These are phyloP conservation scores for Intellagama lesueurii DNA, from an alignment of 2,797 vertebrate species.

Conservation along the genomic window DNA sequence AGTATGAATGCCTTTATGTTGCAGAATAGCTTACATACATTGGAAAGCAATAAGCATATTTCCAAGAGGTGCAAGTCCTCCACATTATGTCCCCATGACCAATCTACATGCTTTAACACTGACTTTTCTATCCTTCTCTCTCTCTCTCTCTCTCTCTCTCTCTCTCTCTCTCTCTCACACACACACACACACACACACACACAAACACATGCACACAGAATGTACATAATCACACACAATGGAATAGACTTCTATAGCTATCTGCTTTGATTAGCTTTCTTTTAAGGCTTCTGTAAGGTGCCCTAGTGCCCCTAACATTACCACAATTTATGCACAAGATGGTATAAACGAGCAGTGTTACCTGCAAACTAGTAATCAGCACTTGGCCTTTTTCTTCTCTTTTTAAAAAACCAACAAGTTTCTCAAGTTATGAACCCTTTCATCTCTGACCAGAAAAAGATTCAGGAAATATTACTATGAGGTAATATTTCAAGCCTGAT, in stretches of 20 bases:
- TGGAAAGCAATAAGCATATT: conserved; percentile 78
- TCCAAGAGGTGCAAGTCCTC: conserved; percentile 67
- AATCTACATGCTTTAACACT: conserved; percentile 70
- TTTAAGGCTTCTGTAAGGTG: conserved; percentile 80
- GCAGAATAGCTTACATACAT: conserved; percentile 78
- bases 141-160: too few relatives aligned
- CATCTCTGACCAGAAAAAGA: conserved; percentile 56
- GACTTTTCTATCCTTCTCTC: neutral
- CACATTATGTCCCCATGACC: conserved; percentile 69
- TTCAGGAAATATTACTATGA: conserved; percentile 31
- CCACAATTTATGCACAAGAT: conserved; percentile 57
- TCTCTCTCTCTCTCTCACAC: conserved; percentile 38
- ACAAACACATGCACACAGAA: conserved; percentile 39
- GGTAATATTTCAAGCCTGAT: conserved; percentile 34
- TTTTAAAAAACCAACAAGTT: neutral
- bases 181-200: neutral
- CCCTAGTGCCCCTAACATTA: conserved; percentile 67
- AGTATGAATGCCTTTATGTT: conserved; percentile 79
- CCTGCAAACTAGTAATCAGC: conserved; percentile 62
- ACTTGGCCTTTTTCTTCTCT: conserved; percentile 59
- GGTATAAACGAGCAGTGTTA: conserved; percentile 62
- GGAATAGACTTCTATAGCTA: conserved; percentile 61
- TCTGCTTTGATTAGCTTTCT: conserved; percentile 65
- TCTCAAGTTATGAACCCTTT: conserved; percentile 56
- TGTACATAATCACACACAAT: conserved; percentile 54